Base-by-base conservation (phyloP, 1,140 invertebrate species). In the Pachypeltis micranthus region DNA sequence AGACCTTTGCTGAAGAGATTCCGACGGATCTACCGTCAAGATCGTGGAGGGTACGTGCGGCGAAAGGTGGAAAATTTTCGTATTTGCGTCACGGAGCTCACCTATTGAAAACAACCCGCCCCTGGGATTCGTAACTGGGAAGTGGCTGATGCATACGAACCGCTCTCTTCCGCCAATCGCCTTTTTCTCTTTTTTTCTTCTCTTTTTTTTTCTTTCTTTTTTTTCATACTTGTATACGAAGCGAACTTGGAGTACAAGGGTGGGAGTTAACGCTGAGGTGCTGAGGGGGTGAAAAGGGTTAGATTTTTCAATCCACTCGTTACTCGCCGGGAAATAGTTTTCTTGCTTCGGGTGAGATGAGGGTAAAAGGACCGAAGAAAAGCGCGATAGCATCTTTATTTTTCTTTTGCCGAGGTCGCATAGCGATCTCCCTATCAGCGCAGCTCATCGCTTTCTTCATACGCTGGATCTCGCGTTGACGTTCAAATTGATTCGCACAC, bases 101-200 rank as follows among this genome's bases (percentile, higher is more conserved):
- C 47, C 47, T 51, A 51, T 51, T 51, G 47, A 51, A 51, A 51
- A 51, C 47, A 51, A 51, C 7, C 16, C 31, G 7, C 47, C 19
- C 7, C 47, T 51, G 47, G 47, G 47, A 51, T 21, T 51, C 16
- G 12, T 4, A 51, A 51, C 12, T 21, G 47, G 47, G 47, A 51
- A 51, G 47, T 51, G 47, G 47, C 47, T 51, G 47, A 51, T 51
- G 47, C 47, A 51, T 51, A 51, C 47, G 21, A 51, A 51, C 47
- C 47, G 47, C 47, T 51, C 47, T 51, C 47, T 51, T 51, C 47
- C 47, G 47, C 47, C 47, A 51, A 39, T 39, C 34, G 34, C n/a
- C 7, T 10, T 10, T n/a, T 39, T 39, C n/a, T 39, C n/a, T 7
- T n/a, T 39, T 39, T 39, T 39, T 51, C 7, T 21, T 21, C 47